phyloP scores from a whole-genome alignment of 2,797 vertebrate species.

The Centroberyx gerrardi region DNA sequence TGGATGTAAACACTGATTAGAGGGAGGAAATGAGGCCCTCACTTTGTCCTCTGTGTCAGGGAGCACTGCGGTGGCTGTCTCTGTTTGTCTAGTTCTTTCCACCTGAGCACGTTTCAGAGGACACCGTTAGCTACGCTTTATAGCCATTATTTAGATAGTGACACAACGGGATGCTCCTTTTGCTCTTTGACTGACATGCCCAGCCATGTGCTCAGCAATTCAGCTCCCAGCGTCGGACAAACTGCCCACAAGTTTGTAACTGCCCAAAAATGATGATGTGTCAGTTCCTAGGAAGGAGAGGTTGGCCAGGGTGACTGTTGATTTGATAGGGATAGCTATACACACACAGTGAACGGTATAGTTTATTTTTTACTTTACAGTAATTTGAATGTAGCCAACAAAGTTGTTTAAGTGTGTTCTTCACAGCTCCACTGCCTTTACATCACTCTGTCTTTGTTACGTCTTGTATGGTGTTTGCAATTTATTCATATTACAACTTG shows the following conservation, averaged over 20 bases:
- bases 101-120: slow-evolving; percentile 87
- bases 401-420: slow-evolving; percentile 30
- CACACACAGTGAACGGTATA: slow-evolving; percentile 4
- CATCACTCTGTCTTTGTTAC: slow-evolving; percentile 39
- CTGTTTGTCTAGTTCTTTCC: slow-evolving; percentile 87
- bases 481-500: slow-evolving; percentile 32
- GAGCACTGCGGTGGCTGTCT: slow-evolving; percentile 82
- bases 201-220: slow-evolving; percentile 75
- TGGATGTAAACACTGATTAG: slow-evolving; percentile 88
- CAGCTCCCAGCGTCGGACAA: slow-evolving; percentile 60
- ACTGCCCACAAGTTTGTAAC: slow-evolving; percentile 54
- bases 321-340: slow-evolving; percentile 29
- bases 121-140: slow-evolving; percentile 87
- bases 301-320: slow-evolving; percentile 17
- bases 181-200: slow-evolving; percentile 83
- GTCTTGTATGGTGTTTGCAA: slow-evolving; percentile 10
- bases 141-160: slow-evolving; percentile 86
- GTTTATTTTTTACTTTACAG: slow-evolving; percentile 22
- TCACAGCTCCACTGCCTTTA: neutral
- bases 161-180: slow-evolving; percentile 82
- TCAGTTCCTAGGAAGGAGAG: slow-evolving; percentile 61
- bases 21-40: slow-evolving; percentile 85
- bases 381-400: neutral
- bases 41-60: slow-evolving; percentile 87
- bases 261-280: slow-evolving; percentile 57